phyloP scores from a whole-genome alignment of 2,113 vertebrate species.

The Phylloscopus trochiloides region DNA sequence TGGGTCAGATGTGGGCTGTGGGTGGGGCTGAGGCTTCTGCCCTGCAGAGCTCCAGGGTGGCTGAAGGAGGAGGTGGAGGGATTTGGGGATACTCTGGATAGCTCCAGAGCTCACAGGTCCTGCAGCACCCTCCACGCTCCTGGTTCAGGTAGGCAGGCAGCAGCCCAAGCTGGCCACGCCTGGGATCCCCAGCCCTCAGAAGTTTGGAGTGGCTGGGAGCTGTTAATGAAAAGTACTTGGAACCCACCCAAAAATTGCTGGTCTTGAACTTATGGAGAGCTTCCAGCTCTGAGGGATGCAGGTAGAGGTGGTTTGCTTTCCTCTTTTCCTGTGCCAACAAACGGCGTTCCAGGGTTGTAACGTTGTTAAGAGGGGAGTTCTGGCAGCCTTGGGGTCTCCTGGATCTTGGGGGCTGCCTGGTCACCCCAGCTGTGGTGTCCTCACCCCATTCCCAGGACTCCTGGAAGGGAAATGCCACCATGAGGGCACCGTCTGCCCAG shows the following conservation, averaged over 20 bases:
- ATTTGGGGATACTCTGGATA: not conserved
- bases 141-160: rapidly evolving
- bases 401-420: not conserved
- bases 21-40: not conserved
- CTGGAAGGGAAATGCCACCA: not conserved
- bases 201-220: not conserved
- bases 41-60: not conserved
- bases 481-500: not conserved
- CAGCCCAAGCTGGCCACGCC: not conserved
- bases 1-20: not conserved
- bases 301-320: not conserved
- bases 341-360: rapidly evolving
- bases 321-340: not conserved
- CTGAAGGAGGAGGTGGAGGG: not conserved
- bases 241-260: not conserved
- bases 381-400: not conserved
- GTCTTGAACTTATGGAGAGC: not conserved
- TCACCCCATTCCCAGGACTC: not conserved
- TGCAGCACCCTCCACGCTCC: not conserved
- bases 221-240: not conserved
- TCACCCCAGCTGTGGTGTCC: not conserved
- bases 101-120: not conserved
- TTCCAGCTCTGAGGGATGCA: not conserved
- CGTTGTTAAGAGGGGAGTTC: rapidly evolving
- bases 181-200: not conserved